Conservation (phyloP, 2,113 vertebrate genomes). For the Eudyptes chrysolophus region DNA sequence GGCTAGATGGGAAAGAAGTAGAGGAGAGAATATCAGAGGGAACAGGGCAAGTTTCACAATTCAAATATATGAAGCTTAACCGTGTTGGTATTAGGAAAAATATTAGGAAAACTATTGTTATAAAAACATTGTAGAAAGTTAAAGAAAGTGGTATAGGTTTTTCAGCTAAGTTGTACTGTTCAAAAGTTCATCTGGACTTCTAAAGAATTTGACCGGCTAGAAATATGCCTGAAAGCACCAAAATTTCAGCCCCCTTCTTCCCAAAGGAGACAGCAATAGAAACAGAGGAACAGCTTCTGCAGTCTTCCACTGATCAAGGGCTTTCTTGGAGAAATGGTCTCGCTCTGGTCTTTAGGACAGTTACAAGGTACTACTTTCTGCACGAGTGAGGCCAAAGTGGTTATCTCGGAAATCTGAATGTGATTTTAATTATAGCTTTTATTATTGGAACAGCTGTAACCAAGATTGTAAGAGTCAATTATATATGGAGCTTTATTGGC, state of each 20-base stretch:
- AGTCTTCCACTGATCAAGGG: not conserved
- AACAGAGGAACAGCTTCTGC: not conserved
- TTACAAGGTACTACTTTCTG: not conserved
- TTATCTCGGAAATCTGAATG: constrained; percentile 34
- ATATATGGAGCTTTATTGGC: constrained; percentile 35
- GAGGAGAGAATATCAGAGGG: not conserved
- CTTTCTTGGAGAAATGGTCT: not conserved
- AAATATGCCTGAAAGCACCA: not conserved
- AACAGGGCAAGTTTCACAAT: not conserved
- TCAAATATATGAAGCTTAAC: not conserved
- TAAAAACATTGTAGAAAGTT: not conserved
- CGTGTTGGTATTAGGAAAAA: not conserved
- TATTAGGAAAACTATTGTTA: not conserved
- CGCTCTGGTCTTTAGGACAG: not conserved
- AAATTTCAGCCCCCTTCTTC: not conserved
- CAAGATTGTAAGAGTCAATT: constrained; percentile 57
- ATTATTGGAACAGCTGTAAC: constrained; percentile 53
- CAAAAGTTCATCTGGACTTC: not conserved
- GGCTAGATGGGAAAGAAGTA: not conserved
- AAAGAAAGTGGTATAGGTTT: not conserved
- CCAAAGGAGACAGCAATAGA: not conserved
- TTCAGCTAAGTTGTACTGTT: not conserved
- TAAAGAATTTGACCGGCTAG: not conserved
- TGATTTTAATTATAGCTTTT: constrained; percentile 63
- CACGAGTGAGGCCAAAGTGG: not conserved